phyloP scores from a whole-genome alignment of 2,888 invertebrate species.

The Andrena chrysosceles region DNA sequence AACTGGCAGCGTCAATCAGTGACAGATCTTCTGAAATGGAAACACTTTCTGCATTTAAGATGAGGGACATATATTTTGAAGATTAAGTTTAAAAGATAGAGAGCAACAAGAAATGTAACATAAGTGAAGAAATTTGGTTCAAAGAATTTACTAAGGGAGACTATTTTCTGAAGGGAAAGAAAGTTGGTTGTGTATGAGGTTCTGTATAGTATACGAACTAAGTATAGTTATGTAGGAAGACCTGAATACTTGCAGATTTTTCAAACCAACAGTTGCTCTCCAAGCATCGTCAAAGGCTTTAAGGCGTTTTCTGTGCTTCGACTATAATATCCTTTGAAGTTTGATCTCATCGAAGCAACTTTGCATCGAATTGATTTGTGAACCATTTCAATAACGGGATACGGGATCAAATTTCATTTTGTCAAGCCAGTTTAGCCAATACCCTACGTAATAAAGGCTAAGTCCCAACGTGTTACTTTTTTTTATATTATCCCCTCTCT shows the following conservation, averaged over 20 bases:
- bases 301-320: no score
- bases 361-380: neutral
- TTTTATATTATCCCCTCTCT: neutral
- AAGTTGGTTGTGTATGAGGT: neutral
- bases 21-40: neutral
- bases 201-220: neutral
- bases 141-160: neutral
- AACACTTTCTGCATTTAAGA: neutral
- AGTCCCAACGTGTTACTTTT: conserved; percentile 18
- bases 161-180: neutral
- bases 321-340: neutral
- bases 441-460: conserved; percentile 26
- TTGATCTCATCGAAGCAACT: neutral
- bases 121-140: neutral
- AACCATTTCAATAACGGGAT: conserved; percentile 39
- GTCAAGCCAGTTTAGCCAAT: conserved; percentile 30
- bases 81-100: neutral
- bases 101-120: neutral
- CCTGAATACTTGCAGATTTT: no score
- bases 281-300: no score
- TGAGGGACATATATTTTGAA: neutral
- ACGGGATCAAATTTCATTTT: conserved; percentile 51
- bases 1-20: neutral
- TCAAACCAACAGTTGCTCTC: no score
- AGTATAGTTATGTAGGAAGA: no score